Conservation (phyloP, 2,113 vertebrate genomes). For the Chloebia gouldiae region DNA sequence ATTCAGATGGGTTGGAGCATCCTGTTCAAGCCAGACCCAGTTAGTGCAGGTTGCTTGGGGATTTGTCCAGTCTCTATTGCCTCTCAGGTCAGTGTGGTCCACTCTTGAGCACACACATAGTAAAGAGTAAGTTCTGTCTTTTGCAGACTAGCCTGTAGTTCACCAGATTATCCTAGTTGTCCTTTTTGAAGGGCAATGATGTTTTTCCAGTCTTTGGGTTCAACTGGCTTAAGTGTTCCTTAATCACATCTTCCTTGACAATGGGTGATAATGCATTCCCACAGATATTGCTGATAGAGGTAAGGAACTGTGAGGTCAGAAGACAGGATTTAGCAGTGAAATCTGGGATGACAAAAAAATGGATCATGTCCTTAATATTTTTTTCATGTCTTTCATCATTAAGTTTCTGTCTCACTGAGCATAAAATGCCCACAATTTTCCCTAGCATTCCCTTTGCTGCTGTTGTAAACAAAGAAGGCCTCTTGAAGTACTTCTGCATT, state of each 20-base stretch:
- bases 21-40: neutral
- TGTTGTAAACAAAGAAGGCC: neutral
- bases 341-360: neutral
- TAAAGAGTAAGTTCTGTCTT: neutral
- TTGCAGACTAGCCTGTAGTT: neutral
- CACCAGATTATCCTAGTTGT: neutral
- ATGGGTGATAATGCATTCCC: neutral
- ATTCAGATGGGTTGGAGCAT: neutral
- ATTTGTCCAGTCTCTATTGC: neutral
- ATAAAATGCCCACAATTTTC: rapidly evolving
- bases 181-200: neutral
- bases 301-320: neutral
- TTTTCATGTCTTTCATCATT: neutral
- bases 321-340: neutral
- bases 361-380: rapidly evolving
- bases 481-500: neutral
- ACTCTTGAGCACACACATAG: neutral
- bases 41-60: neutral
- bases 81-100: neutral
- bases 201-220: neutral
- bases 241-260: neutral
- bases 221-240: neutral
- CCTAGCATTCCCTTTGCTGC: neutral
- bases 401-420: neutral
- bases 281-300: neutral